These are phyloP conservation scores for Sussaba pulchella DNA, from an alignment of 2,888 invertebrate species.

Conservation along the genomic window DNA sequence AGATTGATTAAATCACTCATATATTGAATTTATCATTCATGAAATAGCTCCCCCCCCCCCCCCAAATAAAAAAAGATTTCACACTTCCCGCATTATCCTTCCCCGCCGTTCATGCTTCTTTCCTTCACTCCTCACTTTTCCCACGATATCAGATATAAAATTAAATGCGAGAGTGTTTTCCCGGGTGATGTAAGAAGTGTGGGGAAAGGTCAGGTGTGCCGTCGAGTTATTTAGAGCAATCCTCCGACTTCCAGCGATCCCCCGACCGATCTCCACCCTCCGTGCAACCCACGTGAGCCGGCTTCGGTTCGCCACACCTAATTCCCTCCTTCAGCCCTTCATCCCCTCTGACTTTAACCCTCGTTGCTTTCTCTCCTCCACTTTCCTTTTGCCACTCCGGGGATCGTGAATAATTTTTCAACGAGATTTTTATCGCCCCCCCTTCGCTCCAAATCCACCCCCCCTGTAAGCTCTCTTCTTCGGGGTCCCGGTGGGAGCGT, in stretches of 20 bases:
- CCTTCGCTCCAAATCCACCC: neutral
- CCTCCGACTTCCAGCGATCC: conserved; percentile 33
- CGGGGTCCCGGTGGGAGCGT: conserved; percentile 69
- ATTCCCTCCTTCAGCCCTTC: neutral
- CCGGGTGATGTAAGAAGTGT: neutral
- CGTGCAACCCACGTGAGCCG: conserved; percentile 6
- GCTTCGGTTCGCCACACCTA: too few relatives aligned
- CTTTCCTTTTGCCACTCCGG: conserved; percentile 47
- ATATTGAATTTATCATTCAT: too few relatives aligned
- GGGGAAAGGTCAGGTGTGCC: conserved; percentile 1
- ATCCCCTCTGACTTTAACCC: conserved; percentile 19
- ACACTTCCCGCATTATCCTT: conserved; percentile 13
- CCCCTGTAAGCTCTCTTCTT: conserved; percentile 70
- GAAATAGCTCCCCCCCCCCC: too few relatives aligned
- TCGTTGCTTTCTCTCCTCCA: conserved; percentile 12
- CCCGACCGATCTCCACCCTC: conserved; percentile 48
- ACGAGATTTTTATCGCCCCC: conserved; percentile 79
- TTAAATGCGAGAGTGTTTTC: conserved; percentile 39
- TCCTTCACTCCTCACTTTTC: neutral
- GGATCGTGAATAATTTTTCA: conserved; percentile 80
- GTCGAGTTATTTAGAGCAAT: conserved; percentile 60
- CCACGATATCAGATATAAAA: conserved; percentile 23
- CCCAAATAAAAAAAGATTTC: neutral
- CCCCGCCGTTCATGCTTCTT: conserved; percentile 10
- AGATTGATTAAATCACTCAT: too few relatives aligned